phyloP scores from a whole-genome alignment of 1,140 invertebrate species.

The Hyphantria cunea region DNA sequence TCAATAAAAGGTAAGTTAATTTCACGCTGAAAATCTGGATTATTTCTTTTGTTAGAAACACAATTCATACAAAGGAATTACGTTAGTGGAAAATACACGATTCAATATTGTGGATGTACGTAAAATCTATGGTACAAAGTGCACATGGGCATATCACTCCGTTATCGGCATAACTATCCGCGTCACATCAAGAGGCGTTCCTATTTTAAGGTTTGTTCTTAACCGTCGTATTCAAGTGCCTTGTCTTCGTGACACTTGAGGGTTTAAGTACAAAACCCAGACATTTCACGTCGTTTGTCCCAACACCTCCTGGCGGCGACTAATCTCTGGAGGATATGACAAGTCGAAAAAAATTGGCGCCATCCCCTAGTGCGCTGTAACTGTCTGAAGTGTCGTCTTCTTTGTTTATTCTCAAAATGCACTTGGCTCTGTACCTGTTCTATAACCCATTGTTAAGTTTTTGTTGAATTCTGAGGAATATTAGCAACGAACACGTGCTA shows the following conservation, averaged over 20 bases:
- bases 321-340: conserved; percentile 47
- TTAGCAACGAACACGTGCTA: conserved; percentile 61
- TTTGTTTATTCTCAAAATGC: conserved; percentile 54
- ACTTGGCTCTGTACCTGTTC: conserved; percentile 67
- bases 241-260: conserved; percentile 56
- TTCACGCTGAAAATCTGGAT: conserved; percentile 23
- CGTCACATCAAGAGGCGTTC: conserved; percentile 19
- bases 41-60: conserved; percentile 13
- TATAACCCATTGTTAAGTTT: conserved; percentile 44
- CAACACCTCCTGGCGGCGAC: conserved; percentile 55
- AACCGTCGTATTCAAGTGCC: conserved; percentile 53
- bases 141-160: conserved; percentile 8
- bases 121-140: neutral
- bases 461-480: conserved; percentile 53
- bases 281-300: conserved; percentile 71
- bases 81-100: neutral
- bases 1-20: conserved; percentile 26
- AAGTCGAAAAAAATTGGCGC: conserved; percentile 73
- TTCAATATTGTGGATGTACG: neutral
- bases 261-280: conserved; percentile 62
- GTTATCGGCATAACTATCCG: neutral
- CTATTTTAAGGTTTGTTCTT: conserved; percentile 45
- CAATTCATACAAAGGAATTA: conserved; percentile 18
- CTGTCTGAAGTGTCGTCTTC: conserved; percentile 50
- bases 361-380: conserved; percentile 53